These are phyloP conservation scores for Catocala nupta DNA, from an alignment of 2,888 invertebrate species.

Conservation along the genomic window DNA sequence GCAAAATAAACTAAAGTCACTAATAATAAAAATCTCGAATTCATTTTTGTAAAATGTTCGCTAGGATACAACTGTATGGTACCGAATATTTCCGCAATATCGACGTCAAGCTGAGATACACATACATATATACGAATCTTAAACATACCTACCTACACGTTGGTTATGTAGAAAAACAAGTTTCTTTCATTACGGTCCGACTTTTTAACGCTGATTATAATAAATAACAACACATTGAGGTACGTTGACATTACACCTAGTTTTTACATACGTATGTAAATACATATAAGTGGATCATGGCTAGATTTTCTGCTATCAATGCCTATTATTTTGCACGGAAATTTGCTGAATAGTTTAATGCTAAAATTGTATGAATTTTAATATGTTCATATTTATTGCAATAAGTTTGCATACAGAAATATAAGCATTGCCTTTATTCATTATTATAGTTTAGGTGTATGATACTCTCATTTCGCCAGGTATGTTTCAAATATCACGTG, in stretches of 20 bases:
- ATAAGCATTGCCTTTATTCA: no score
- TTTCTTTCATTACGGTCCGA: conserved; percentile 27
- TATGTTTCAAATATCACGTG: no score
- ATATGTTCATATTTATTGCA: no score
- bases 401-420: no score
- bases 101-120: conserved; percentile 17
- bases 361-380: no score
- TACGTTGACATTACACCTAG: conserved; percentile 34
- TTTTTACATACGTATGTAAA: not conserved
- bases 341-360: no score
- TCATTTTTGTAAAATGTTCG: conserved; percentile 27
- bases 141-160: conserved; percentile 27
- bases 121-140: conserved; percentile 33
- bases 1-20: conserved; percentile 30
- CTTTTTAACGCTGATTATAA: conserved; percentile 23
- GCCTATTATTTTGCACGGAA: no score
- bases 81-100: conserved; percentile 18
- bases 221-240: conserved; percentile 23
- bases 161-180: conserved; percentile 36
- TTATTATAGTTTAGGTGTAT: no score
- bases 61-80: conserved; percentile 40
- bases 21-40: conserved; percentile 21
- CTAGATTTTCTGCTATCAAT: no score
- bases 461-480: no score
- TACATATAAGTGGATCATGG: not conserved